Evolutionary conservation across 2,113 vertebrate genomes (phyloP), one percentile per base, ranked within the genome.

Genomic region (Cyprinodon variegatus): DNA sequence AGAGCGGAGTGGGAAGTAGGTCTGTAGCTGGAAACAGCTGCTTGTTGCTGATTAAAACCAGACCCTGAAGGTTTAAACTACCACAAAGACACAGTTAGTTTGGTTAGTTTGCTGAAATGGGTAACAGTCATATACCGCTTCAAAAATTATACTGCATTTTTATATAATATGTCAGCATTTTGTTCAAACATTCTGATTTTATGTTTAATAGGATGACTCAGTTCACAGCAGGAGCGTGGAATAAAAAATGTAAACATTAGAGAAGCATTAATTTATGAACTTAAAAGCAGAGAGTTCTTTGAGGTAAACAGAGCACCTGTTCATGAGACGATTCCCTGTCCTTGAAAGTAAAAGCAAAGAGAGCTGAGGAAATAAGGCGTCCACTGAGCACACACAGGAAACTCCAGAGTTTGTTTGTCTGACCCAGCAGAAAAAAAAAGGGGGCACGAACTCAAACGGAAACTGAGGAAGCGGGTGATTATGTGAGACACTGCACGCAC

Each of bases 381-480:
- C 81, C 61, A 64, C 41, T 61, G 70, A 70, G 75, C 72, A 43
- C 67, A 65, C 72, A 69, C 81, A 83, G 83, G 76, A 85, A 87
- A 77, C 78, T 79, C 76, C 77, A 67, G 39, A 3, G 71, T 72
- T 78, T 79, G 53, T 77, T 74, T n/a, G 20, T 1, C 77, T 78
- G 78, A 79, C 71, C 70, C 76, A 75, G 78, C 83, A 71, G 7
- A 69, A 41, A 66, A 57, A 65, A 65, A 37, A 73, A 59, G n/a
- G 17, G 59, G 39, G 0, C 79, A 71, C 45, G 4, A 70, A 75
- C 40, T 14, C 37, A 39, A 79, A 37, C 66, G 61, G 84, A 86
- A 85, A 63, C 36, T 1, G 78, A 59, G 72, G 38, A 69, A 71
- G 77, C 17, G 68, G 43, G 65, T 63, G 79, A 81, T 76, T 76